Conservation (phyloP, 2,113 vertebrate species). For the Grallaria varia region DNA sequence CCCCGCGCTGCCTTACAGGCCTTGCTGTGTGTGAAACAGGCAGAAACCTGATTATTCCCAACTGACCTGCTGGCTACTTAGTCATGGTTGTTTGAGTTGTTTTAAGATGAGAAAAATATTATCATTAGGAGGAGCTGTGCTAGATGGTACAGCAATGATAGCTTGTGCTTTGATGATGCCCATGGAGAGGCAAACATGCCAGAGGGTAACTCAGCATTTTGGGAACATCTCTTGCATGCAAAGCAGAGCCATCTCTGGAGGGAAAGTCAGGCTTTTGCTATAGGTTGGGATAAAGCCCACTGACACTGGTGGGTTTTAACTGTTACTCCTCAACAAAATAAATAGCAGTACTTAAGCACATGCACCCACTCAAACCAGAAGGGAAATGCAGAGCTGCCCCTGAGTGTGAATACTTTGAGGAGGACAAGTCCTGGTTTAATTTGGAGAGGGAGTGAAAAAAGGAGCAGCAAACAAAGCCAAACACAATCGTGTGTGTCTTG, state of each 20-base stretch:
- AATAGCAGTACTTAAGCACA: background rate
- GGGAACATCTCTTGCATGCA: background rate
- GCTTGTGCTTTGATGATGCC: background rate
- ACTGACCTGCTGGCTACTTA: background rate
- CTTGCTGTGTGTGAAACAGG: background rate
- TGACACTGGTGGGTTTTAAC: background rate
- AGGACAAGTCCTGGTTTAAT: background rate
- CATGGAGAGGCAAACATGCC: background rate
- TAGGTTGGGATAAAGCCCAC: background rate
- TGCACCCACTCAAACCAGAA: background rate
- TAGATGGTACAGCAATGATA: background rate
- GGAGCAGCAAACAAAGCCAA: background rate
- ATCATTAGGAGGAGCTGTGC: constrained; percentile 14
- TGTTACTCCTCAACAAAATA: background rate
- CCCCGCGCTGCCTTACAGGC: background rate
- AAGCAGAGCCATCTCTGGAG: background rate
- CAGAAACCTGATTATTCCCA: constrained; percentile 23
- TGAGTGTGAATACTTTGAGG: background rate
- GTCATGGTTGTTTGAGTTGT: background rate
- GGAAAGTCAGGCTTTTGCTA: background rate
- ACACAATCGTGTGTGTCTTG: background rate
- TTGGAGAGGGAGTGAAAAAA: background rate
- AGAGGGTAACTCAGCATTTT: background rate
- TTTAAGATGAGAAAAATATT: constrained; percentile 33
- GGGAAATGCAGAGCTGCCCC: background rate